phyloP scores from a whole-genome alignment of 2,888 invertebrate species.

The Cacoxenus indagator region DNA sequence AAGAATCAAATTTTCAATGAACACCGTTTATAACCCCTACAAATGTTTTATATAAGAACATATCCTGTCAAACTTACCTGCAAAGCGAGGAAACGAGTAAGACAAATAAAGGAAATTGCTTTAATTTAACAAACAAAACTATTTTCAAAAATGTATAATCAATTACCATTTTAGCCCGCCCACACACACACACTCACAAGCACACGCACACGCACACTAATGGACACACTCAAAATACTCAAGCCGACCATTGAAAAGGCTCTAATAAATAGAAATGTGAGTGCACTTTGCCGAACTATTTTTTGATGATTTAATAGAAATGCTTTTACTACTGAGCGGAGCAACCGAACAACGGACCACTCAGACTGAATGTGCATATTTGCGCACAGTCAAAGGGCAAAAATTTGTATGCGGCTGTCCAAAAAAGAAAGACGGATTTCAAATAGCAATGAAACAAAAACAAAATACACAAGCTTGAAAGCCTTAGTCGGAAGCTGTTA shows the following conservation, averaged over 20 bases:
- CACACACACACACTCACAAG: neutral
- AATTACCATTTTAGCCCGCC: neutral
- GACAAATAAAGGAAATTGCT: neutral
- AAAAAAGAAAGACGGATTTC: neutral
- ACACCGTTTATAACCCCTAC: no score
- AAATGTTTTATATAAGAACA: neutral
- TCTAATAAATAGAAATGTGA: conserved; percentile 10
- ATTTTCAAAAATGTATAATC: neutral
- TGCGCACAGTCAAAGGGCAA: neutral
- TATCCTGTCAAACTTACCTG: neutral
- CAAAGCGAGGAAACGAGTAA: no score
- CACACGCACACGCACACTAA: neutral
- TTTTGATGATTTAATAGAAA: conserved; percentile 15
- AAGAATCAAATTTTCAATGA: no score
- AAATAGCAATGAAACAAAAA: neutral
- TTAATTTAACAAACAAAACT: neutral
- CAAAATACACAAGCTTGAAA: neutral
- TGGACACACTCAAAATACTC: neutral
- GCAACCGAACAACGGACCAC: neutral
- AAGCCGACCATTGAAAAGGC: neutral
- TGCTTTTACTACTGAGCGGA: conserved; percentile 1
- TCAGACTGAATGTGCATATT: conserved; percentile 8
- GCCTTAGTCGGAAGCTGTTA: neutral
- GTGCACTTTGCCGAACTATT: conserved; percentile 8
- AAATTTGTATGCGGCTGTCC: neutral